Conservation (phyloP, 2,888 invertebrate species). For the Leptinotarsa haldemani region DNA sequence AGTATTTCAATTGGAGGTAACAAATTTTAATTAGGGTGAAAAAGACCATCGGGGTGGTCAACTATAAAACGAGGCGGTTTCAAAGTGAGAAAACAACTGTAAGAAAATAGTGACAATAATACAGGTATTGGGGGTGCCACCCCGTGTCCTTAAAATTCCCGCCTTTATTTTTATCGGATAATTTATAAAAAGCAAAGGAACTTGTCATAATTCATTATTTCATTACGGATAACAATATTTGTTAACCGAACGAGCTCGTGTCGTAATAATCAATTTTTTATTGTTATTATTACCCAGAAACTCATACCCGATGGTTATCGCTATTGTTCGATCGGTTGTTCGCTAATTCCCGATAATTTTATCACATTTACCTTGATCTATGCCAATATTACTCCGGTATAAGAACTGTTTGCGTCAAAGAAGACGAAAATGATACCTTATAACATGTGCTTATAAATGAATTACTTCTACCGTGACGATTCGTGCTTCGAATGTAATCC, state of each 20-base stretch:
- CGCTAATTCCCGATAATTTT: conserved; percentile 22
- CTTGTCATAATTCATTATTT: not conserved
- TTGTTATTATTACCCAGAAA: conserved; percentile 12
- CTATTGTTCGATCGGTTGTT: conserved; percentile 16
- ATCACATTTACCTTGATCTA: conserved; percentile 36
- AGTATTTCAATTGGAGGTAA: no score
- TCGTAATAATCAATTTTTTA: conserved; percentile 10
- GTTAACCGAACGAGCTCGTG: not conserved
- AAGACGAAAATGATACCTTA: conserved; percentile 37
- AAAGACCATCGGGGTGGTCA: no score
- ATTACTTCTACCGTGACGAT: conserved; percentile 27
- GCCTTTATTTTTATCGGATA: no score
- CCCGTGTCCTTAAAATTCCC: no score
- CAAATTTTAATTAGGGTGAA: no score
- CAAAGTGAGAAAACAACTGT: no score
- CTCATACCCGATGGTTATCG: conserved; percentile 3
- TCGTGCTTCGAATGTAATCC: conserved; percentile 19
- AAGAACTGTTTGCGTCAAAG: conserved; percentile 37
- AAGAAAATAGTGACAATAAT: no score
- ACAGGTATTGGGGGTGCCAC: no score
- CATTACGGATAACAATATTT: not conserved
- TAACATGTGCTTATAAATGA: conserved; percentile 33
- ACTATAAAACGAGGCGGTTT: no score
- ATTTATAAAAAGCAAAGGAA: no score
- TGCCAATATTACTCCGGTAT: conserved; percentile 36